These are phyloP conservation scores for Calonectris borealis DNA, from an alignment of 2,113 vertebrate genomes.

Conservation along the genomic window DNA sequence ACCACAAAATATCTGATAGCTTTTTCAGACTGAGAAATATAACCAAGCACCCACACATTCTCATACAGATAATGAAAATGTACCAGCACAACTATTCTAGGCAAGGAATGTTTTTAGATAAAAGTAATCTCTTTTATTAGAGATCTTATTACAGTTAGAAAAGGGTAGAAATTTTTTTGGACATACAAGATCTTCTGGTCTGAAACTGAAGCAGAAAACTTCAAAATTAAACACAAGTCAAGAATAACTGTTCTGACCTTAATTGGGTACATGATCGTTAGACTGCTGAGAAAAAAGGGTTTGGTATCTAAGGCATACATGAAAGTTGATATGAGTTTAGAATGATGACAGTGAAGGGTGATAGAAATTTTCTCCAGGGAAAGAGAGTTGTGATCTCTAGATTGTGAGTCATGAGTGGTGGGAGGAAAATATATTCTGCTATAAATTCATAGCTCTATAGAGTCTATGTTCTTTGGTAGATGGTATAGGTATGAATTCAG, in stretches of 20 bases:
- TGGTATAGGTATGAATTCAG: background rate
- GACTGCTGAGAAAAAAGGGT: background rate
- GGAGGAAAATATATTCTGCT: background rate
- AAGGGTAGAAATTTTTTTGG: background rate
- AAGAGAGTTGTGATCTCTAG: background rate
- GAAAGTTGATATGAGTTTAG: background rate
- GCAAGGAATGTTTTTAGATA: background rate
- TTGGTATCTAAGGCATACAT: background rate
- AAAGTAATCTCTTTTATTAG: background rate
- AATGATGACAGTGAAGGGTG: background rate
- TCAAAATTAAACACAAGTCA: background rate
- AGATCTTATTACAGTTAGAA: background rate
- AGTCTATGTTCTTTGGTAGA: background rate
- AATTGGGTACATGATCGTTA: background rate
- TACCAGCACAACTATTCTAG: background rate
- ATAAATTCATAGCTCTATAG: background rate
- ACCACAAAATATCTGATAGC: background rate
- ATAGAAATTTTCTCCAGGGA: background rate
- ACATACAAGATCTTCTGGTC: background rate
- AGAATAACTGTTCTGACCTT: background rate
- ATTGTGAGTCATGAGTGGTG: background rate
- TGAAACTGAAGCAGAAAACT: background rate
- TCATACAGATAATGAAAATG: background rate
- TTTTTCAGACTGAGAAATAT: background rate
- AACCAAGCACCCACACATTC: background rate